These are phyloP conservation scores for Echinarachnius parma DNA, from an alignment of 53 echinoderm and acorn worm genomes.

Conservation along the genomic window DNA sequence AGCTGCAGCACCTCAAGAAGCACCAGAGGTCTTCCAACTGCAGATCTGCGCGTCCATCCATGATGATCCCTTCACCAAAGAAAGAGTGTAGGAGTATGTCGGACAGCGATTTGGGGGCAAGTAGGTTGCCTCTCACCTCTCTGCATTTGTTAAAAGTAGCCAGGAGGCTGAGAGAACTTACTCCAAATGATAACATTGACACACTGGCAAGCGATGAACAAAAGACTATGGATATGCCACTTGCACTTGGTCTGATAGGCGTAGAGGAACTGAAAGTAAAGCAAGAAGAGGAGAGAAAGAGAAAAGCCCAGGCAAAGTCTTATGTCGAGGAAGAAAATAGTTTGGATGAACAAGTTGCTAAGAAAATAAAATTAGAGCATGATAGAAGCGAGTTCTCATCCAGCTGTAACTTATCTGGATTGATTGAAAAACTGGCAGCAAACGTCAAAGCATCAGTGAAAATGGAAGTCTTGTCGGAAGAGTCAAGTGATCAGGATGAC, in stretches of 20 bases:
- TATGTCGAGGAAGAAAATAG: not conserved
- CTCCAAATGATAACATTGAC: not conserved
- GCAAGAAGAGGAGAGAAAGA: not conserved
- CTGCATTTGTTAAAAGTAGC: constrained; percentile 21
- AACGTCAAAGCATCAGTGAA: not conserved
- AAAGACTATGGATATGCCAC: constrained; percentile 5
- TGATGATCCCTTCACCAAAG: not conserved
- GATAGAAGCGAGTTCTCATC: too few relatives aligned
- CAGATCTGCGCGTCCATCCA: not conserved
- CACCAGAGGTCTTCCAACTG: constrained; percentile 31
- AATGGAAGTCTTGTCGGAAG: not conserved
- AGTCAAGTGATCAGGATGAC: not conserved
- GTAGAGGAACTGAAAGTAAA: constrained; percentile 27
- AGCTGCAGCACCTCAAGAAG: constrained; percentile 29
- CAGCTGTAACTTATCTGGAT: too few relatives aligned
- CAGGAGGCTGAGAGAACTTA: constrained; percentile 10
- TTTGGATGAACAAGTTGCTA: too few relatives aligned
- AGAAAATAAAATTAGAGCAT: too few relatives aligned
- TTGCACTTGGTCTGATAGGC: constrained; percentile 32
- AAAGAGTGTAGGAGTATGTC: not conserved
- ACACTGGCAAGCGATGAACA: not conserved
- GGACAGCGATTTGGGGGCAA: not conserved
- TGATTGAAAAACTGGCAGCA: not conserved
- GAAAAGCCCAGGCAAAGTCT: not conserved
- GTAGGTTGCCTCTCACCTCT: constrained; percentile 10